Evolutionary conservation across 1,140 invertebrate species (phyloP).

Genomic region (Aphelenchoides avenae): DNA sequence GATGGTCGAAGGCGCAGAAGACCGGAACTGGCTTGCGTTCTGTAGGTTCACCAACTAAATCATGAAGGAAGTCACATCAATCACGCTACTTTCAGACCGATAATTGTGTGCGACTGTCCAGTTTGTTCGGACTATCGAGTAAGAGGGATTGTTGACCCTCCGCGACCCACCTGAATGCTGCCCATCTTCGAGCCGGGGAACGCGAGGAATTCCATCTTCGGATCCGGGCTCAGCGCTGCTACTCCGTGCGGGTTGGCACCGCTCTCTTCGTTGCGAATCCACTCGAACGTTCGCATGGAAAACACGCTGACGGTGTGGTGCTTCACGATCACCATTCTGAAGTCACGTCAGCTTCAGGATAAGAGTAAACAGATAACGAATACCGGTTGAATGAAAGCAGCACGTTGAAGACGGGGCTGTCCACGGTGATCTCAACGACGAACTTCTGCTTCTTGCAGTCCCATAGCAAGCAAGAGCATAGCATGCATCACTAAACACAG

Average conservation of each 20-base stretch:
- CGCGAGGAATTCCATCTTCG: constrained; percentile 17
- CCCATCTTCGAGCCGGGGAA: constrained; percentile 14
- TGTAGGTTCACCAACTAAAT: constrained; percentile 12
- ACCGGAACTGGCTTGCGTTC: constrained; percentile 12
- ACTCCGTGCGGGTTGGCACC: constrained; percentile 15
- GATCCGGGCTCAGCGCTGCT: constrained; percentile 15
- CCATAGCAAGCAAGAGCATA: constrained; percentile 12
- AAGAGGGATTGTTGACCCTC: too few species aligned
- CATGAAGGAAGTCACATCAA: neutral
- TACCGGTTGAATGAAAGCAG: constrained; percentile 14
- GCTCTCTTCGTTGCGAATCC: constrained; percentile 12
- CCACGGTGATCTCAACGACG: constrained; percentile 9
- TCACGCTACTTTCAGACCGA: constrained; percentile 1
- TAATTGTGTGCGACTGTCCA: too few species aligned
- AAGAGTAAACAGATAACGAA: neutral
- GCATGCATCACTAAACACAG: neutral
- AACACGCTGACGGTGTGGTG: constrained; percentile 9
- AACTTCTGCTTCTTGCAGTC: constrained; percentile 18
- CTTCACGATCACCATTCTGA: constrained; percentile 22
- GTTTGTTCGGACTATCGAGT: too few species aligned
- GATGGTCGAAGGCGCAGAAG: constrained; percentile 8
- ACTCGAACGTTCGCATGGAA: constrained; percentile 13
- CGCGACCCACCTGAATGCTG: constrained; percentile 16
- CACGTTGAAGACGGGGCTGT: constrained; percentile 13
- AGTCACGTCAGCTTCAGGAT: constrained; percentile 1